Percentiles rank a stretch among this genome's conserved stretches.
These are phyloP conservation scores for Labeo rohita DNA, from an alignment of 2,113 vertebrate species.

Conservation along the genomic window DNA sequence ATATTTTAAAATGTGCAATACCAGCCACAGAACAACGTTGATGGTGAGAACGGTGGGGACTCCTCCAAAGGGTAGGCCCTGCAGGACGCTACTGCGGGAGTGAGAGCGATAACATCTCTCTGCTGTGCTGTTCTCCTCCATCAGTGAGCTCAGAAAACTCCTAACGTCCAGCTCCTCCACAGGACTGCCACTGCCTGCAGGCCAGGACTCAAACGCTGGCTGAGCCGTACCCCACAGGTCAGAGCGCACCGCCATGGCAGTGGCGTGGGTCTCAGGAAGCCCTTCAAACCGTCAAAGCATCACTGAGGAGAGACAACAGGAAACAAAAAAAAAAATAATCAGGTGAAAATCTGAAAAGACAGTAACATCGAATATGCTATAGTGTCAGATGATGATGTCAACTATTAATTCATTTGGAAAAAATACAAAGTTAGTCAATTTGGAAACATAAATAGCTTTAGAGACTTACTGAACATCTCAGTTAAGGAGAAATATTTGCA, in stretches of 20 bases:
- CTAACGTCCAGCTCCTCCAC: slow-evolving; percentile 60
- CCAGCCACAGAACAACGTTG: slow-evolving; percentile 90
- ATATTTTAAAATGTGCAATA: slow-evolving; percentile 63
- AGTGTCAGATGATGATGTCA: not conserved
- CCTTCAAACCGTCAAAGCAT: slow-evolving; percentile 47
- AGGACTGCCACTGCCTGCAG: not conserved
- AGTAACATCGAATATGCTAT: not conserved
- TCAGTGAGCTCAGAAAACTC: slow-evolving; percentile 58
- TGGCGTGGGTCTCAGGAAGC: not conserved
- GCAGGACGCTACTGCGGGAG: slow-evolving; percentile 87
- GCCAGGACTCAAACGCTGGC: slow-evolving; percentile 59
- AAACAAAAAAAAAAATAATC: not conserved
- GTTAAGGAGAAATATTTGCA: too few relatives aligned
- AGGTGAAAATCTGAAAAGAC: not conserved
- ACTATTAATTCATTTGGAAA: not conserved
- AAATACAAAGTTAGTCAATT: not conserved
- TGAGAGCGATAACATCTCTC: slow-evolving; percentile 84
- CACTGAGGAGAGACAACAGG: slow-evolving; percentile 57
- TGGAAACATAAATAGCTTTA: not conserved
- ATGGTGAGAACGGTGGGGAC: slow-evolving; percentile 90
- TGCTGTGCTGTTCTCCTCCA: slow-evolving; percentile 75
- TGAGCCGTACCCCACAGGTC: slow-evolving; percentile 63
- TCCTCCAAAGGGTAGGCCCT: slow-evolving; percentile 91
- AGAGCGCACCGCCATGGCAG: slow-evolving; percentile 71
- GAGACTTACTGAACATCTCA: not conserved